Percentiles rank a stretch among this genome's conserved stretches.
Evolutionary conservation across 2,888 invertebrate species (phyloP).

Genomic region (Athripsodes cinereus): DNA sequence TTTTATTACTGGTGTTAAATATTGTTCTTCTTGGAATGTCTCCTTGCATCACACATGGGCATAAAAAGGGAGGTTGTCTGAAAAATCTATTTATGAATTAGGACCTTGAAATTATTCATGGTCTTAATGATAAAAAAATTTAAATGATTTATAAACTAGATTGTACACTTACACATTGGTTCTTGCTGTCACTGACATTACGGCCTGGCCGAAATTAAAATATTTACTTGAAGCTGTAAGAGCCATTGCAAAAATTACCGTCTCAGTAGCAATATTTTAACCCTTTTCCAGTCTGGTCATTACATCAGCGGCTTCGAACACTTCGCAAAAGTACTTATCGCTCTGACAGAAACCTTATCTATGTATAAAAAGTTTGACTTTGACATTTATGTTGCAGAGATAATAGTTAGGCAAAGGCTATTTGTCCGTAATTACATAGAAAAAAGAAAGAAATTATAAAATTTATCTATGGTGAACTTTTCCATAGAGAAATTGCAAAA

Average conservation of each 20-base stretch:
- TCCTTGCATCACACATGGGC: slow-evolving; percentile 3
- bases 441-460: no score
- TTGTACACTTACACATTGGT: background rate
- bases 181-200: background rate
- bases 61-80: slow-evolving; percentile 13
- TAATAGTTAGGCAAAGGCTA: no score
- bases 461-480: no score
- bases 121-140: background rate
- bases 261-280: no score
- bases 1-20: slow-evolving; percentile 45
- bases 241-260: background rate
- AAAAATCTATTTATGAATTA: slow-evolving; percentile 16
- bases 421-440: no score
- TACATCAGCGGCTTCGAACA: background rate
- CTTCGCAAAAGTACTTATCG: no score
- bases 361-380: no score
- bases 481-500: no score
- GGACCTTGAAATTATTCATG: slow-evolving; percentile 17
- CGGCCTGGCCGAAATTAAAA: background rate
- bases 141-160: background rate
- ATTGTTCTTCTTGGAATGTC: slow-evolving; percentile 36
- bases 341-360: no score
- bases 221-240: background rate
- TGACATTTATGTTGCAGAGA: no score
- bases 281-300: no score